Evolutionary conservation across 2,888 invertebrate genomes (phyloP).

Genomic region (Willowsia nigromaculata): DNA sequence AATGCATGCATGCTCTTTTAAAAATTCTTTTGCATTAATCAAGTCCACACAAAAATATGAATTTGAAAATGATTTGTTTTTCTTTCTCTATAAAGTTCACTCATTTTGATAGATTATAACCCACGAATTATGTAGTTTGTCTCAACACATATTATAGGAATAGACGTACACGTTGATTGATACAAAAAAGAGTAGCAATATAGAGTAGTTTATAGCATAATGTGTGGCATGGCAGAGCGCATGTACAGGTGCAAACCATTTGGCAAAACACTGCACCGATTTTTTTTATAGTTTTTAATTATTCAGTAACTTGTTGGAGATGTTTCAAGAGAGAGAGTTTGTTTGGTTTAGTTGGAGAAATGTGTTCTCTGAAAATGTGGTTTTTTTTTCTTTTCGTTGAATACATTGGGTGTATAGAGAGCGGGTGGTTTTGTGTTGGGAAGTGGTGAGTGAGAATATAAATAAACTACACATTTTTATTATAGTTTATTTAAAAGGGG

Average conservation of each 20-base stretch:
- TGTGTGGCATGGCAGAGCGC: constrained; percentile 25
- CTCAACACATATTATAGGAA: not conserved
- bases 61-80: constrained; percentile 57
- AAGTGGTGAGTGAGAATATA: constrained; percentile 41
- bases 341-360: constrained; percentile 13
- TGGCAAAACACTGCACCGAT: constrained; percentile 46
- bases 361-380: constrained; percentile 17
- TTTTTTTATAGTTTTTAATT: constrained; percentile 10
- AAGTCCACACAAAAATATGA: constrained; percentile 67
- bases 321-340: constrained; percentile 24
- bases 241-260: constrained; percentile 42
- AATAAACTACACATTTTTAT: constrained; percentile 28
- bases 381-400: not conserved
- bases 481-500: constrained; percentile 16
- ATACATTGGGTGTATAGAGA: constrained; percentile 3
- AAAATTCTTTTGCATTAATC: constrained; percentile 28
- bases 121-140: not conserved
- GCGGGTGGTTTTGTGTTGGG: constrained; percentile 25
- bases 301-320: constrained; percentile 17
- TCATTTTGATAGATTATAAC: constrained; percentile 18
- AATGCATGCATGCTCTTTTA: constrained; percentile 46
- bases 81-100: constrained; percentile 24
- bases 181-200: constrained; percentile 8
- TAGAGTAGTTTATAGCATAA: not conserved
- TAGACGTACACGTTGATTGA: not conserved